Conservation (phyloP, 2,113 vertebrate species). For the Guaruba guarouba region DNA sequence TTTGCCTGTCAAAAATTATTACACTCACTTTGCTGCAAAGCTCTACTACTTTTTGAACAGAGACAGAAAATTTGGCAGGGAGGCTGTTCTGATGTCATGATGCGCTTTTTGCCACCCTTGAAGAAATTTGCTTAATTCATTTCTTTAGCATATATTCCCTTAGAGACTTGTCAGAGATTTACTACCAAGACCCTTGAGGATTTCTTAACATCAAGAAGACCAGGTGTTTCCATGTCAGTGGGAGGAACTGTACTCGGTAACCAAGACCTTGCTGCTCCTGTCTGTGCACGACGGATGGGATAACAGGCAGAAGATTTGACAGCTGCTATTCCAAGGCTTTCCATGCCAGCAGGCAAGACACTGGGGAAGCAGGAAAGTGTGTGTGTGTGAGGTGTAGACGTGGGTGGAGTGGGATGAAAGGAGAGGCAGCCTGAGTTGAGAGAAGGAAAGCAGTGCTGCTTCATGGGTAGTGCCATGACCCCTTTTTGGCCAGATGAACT, state of each 20-base stretch:
- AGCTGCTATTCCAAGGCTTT: background rate
- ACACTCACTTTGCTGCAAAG: conserved; percentile 3
- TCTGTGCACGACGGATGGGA: no score
- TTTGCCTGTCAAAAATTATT: conserved; percentile 28
- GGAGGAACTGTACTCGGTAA: background rate
- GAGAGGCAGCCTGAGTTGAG: background rate
- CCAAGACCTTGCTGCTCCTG: background rate
- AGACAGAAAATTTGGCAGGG: background rate
- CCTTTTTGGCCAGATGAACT: background rate
- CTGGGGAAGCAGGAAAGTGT: background rate
- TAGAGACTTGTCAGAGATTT: background rate
- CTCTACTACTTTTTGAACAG: background rate
- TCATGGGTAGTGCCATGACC: background rate
- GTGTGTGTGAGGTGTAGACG: background rate
- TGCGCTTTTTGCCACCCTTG: background rate
- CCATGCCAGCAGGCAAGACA: background rate
- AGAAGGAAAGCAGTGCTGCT: background rate
- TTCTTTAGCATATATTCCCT: background rate
- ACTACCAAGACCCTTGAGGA: background rate
- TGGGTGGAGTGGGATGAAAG: background rate
- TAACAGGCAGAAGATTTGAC: background rate
- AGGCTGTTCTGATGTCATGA: background rate
- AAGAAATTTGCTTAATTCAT: background rate
- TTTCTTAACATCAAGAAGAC: background rate
- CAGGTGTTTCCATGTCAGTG: background rate